Base-by-base conservation (phyloP, 2,113 vertebrate genomes). In the Chlamydotis undulata region DNA sequence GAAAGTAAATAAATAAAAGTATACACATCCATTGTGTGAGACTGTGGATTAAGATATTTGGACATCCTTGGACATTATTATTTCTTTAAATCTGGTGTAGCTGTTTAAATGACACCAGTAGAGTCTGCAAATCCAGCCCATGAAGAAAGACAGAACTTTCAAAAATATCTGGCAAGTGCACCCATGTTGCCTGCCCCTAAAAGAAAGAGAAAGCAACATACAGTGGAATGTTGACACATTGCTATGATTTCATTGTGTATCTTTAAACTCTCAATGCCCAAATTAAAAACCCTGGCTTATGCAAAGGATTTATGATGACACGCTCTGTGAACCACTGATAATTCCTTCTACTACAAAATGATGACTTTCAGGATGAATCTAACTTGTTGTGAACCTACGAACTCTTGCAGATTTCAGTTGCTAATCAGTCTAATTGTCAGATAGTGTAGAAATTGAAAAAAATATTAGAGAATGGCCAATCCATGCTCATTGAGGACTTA, bases 11-110 rank as follows among this genome's bases (percentile, higher is more conserved):
- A 60, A 10, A 25, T 49, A 41, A 50, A 64, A 56, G 1, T 4
- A 6, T 52, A 60, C 0, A 0, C 4, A 23, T 26, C 4, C 19
- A 29, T 37, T 29, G 5, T 53, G 8, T 57, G 37, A 59, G 14
- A 17, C 35, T 70, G 19, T 52, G 18, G 21, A 52, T 81, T 18
- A 53, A 60, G 37, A 39, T 29, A 21, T n/a, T 53, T 47, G 39
- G 33, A 33, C 8, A 24, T 35, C 10, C 19, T 8, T 55, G 29
- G 14, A 56, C 50, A 12, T 39, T 43, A 25, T 11, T 49, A 39
- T 41, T 63, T 41, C 25, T 56, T 61, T 70, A 63, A 17, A 70
- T 56, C 17, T 22, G 56, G 7, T 61, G 22, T 19, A 61, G 9
- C 13, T 69, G 8, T 28, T 67, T 37, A 69, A 49, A 61, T 21